Base-by-base conservation (phyloP, 1,140 invertebrate genomes). In the Hyles euphorbiae region DNA sequence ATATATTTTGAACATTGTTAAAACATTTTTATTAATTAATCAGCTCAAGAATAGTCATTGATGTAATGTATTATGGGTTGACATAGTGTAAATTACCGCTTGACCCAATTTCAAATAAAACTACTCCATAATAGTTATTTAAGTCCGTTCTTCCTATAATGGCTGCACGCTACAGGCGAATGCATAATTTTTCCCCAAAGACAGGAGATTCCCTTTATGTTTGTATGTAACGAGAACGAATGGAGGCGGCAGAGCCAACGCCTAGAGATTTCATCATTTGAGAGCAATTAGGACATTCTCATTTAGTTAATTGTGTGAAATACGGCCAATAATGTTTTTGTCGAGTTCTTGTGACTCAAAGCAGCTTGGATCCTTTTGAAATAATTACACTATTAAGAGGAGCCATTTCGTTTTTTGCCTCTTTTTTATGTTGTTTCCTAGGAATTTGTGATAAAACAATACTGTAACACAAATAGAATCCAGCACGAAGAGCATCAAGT, bases 141-240 rank as follows among this genome's bases (percentile, higher is more conserved):
- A 12, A 50, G 49, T 12, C 8, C 22, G 22, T 22, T 34, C 22
- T 54, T 61, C 53, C 10, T 44, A 43, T 54, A 54, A 54, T 54
- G 43, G 53, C 53, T 44, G 40, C 53, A 22, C 36, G 36, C 5
- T 40, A 32, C 53, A 36, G 40, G 53, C 34, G 68, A 80, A 81
- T 81, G 72, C 77, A 83, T 78, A 85, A 76, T 82, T 83, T 80
- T 83, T 76, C 72, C 67, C 61, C 67, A 68, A 65, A 77, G 76
- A 70, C 65, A 59, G 66, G 58, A 74, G 78, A 80, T 79, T 81
- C 73, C 73, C 72, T 81, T 83, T 82, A 82, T 78, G 82, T 78
- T 74, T 64, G 68, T 58, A 62, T 57, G 67, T 85, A 82, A 83
- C 74, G 70, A 83, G 74, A 81, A 85, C 81, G 76, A 85, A 85